Evolutionary conservation across 2,888 invertebrate genomes (phyloP), one percentile per base, ranked within the genome.

Genomic region (Pachycephus smyrnensis): DNA sequence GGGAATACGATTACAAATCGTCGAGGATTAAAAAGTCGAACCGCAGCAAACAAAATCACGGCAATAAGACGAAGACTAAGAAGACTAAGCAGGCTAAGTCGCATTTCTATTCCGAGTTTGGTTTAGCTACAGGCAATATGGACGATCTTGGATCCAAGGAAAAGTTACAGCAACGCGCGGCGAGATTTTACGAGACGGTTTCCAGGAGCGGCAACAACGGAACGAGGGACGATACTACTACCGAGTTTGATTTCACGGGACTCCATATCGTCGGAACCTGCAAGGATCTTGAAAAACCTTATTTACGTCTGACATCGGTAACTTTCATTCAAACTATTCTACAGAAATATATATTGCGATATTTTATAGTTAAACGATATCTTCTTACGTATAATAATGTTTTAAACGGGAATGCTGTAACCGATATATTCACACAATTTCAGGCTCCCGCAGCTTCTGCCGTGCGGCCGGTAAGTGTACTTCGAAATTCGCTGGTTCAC

Each of bases 261-360:
- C 95, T 96, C 92, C 97, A 98, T 92, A 97, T 99, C 89, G 96
- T 98, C 85, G 99, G 99, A 82, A 98, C 98, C 32, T 98, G 98
- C 92, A 94, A 94, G 91, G 97, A 98, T 90, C 93, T 99, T 89
- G 99, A 99, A 92, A 99, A 99, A 92, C 96, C 96, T 75, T 99
- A 98, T 92, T 94, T 99, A 86, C 94, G 99, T 87, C 94, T 99
- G 77, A 99, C 99, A 68, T 92, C 94, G 80, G 94, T 94, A 87
- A 83, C 82, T 80, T 35, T 35, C 33, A n/a, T 36, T 73, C 15
- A 15, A 40, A 0, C 15, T 40, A 4, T 15, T 40, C 2, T 15
- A 15, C 6, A 0, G 1, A 40, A 4, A 15, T 40, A 4, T 40
- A 40, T 15, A 40, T 40, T 40, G 40, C 40, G 15, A 40, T 40